phyloP scores from a whole-genome alignment of 2,888 invertebrate species.

The Halictus quadricinctus region DNA sequence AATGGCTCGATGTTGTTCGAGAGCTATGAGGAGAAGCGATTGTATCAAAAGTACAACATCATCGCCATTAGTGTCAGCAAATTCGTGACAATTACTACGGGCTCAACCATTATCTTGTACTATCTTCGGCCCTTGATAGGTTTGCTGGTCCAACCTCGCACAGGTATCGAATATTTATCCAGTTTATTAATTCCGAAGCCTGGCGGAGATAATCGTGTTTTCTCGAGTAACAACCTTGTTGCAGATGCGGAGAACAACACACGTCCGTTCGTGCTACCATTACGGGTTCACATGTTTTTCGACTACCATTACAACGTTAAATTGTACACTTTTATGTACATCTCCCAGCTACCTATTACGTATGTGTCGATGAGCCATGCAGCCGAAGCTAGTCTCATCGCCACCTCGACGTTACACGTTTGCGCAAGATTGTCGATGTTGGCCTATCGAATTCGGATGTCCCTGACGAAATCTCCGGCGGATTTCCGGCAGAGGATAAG shows the following conservation, averaged over 20 bases:
- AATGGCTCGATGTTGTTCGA: neutral
- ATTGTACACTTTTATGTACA: neutral
- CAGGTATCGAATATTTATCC: neutral
- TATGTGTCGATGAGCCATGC: neutral
- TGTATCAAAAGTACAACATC: neutral
- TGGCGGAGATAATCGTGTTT: neutral
- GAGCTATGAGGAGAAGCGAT: neutral
- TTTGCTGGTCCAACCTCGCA: too few relatives aligned
- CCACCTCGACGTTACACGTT: conserved; percentile 58
- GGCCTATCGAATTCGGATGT: conserved; percentile 55
- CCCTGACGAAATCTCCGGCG: conserved; percentile 6
- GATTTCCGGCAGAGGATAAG: neutral
- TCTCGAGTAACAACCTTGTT: neutral
- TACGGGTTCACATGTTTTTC: neutral
- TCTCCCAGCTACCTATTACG: neutral
- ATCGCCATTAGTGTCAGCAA: neutral
- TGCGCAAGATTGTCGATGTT: conserved; percentile 62
- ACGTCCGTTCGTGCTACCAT: neutral
- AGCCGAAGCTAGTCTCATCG: conserved; percentile 26
- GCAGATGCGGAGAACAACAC: neutral
- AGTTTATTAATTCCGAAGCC: too few relatives aligned
- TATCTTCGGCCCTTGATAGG: neutral
- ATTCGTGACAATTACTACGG: neutral
- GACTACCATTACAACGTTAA: neutral
- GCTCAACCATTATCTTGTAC: neutral